Evolutionary conservation across 2,888 invertebrate species (phyloP).

Genomic region (Pseudanteris insignis): DNA sequence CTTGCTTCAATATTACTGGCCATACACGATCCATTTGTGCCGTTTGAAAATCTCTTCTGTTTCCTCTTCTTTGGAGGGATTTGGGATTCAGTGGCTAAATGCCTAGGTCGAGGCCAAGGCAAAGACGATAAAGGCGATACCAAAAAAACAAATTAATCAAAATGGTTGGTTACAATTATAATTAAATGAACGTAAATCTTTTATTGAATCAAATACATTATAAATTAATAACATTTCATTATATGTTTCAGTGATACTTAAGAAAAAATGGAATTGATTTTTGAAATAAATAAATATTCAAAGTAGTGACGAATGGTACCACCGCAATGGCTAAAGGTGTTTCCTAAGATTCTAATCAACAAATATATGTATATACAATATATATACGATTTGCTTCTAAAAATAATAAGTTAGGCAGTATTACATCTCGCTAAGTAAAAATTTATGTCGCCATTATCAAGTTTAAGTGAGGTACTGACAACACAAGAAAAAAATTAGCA

Average conservation of each 20-base stretch:
- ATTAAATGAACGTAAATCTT: too few species aligned
- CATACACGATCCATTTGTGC: slow-evolving; percentile 98
- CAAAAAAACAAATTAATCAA: slow-evolving; percentile 81
- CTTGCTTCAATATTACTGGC: slow-evolving; percentile 94
- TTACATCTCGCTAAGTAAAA: too few species aligned
- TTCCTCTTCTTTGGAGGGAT: slow-evolving; percentile 97
- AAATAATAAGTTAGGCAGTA: too few species aligned
- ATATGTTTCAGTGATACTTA: background rate
- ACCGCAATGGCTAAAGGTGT: background rate
- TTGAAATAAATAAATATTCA: background rate
- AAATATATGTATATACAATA: background rate
- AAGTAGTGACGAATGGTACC: background rate
- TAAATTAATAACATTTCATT: background rate
- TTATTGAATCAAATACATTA: background rate
- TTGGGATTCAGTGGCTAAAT: slow-evolving; percentile 94
- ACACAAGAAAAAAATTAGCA: too few species aligned
- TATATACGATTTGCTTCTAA: background rate
- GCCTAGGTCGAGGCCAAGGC: slow-evolving; percentile 82
- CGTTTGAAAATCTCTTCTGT: slow-evolving; percentile 98
- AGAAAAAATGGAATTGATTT: background rate
- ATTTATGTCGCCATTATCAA: too few species aligned
- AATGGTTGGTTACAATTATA: too few species aligned
- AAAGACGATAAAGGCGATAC: slow-evolving; percentile 85
- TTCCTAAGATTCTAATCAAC: background rate
- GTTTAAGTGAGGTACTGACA: too few species aligned